Evolutionary conservation across 2,888 invertebrate species (phyloP), one percentile per base, ranked within the genome.

Genomic region (Ischnus inquisitorius): DNA sequence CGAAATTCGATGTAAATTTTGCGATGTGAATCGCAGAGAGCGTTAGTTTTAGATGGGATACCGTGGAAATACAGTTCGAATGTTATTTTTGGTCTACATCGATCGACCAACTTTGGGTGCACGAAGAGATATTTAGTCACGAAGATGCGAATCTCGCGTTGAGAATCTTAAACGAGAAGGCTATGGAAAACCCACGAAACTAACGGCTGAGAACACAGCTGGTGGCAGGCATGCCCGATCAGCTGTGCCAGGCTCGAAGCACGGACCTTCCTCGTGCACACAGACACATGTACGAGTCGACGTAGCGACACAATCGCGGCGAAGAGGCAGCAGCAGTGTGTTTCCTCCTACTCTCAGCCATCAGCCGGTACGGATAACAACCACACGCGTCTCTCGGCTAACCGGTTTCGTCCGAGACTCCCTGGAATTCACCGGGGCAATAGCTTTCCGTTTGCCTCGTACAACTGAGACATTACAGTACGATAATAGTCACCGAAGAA

Each of bases 171-270:
- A 60, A n/a, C 57, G 57, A 5, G 25, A 60, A 25, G 6, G 25
- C 25, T 22, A 57, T 25, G 25, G n/a, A 46, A 34, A 43, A 8
- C 67, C n/a, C 12, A 25, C 67, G 25, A 46, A 67, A 74, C 48
- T 51, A 62, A 64, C 62, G 74, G 34, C 39, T 16, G 64, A 64
- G 64, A 34, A n/a, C 16, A 39, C 65, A 71, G 64, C 71, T 67
- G 41, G 71, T n/a, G 62, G 65, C 54, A 62, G 76, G 51, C 65
- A n/a, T 69, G 57, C 77, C 72, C 71, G 71, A 85, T 80, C 85
- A 86, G 83, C 86, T 83, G 85, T 54, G 75, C 67, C 25, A n/a
- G 16, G 0, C 67, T 43, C 46, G 6, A 48, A 28, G 22, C 51
- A 12, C 65, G 54, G 65, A 34, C 65, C 41, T 65, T 65, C 41